Evolutionary conservation across 2,113 vertebrate genomes (phyloP), one percentile per base, ranked within the genome.

Genomic region (Geothlypis trichas): DNA sequence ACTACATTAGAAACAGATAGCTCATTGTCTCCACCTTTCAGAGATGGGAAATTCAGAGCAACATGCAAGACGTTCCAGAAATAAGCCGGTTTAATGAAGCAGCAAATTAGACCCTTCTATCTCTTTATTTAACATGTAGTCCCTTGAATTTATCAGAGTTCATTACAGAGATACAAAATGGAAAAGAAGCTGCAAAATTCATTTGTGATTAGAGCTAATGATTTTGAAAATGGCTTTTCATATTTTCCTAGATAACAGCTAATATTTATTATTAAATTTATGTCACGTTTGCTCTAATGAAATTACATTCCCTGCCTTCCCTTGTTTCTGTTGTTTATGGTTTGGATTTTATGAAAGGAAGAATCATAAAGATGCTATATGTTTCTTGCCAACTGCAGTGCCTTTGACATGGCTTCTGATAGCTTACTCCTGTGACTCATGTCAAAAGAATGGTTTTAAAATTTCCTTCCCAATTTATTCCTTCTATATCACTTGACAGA

Each of bases 81-180:
- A 98, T 98, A 97, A 97, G 97, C 93, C 3, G 8, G 97, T 94
- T 98, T 98, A 98, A 98, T 98, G 98, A 98, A 98, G 95, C 98
- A 97, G 98, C 94, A 98, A 98, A 98, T 98, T 98, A 97, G 98
- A 93, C 94, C 96, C 95, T 97, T 98, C 97, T 97, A 96, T 98
- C 97, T 98, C 97, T 98, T 98, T 98, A 98, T 98, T 98, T 98
- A 98, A 98, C 97, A 97, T 87, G 94, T 96, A 97, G 94, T 97
- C 96, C 93, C 96, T 93, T 94, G 96, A 97, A 98, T 97, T 97
- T 97, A 97, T 97, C 96, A 92, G 91, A 97, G 94, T 97, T 98
- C 96, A 97, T 98, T 97, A 97, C 90, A 94, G 96, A 95, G 90
- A 95, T 96, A 84, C 90, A 96, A 97, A 97, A 96, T 96, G 96